phyloP scores from a whole-genome alignment of 2,113 vertebrate genomes.

The Pithys albifrons region DNA sequence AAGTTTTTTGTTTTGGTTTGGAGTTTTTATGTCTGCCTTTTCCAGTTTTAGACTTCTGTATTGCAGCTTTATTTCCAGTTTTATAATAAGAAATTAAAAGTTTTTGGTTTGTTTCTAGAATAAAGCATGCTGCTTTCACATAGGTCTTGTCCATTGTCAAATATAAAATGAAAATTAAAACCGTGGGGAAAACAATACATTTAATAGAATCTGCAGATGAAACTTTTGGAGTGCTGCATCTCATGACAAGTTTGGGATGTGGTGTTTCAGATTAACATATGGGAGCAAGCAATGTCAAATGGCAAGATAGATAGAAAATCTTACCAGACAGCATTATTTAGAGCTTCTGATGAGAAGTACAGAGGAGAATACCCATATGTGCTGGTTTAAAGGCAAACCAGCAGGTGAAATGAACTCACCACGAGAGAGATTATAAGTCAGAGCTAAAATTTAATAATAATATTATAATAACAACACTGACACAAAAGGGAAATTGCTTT shows the following conservation, averaged over 20 bases:
- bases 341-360: background rate
- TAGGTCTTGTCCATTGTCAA: background rate
- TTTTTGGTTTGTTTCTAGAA: background rate
- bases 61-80: background rate
- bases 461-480: no score
- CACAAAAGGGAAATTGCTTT: no score
- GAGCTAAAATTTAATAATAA: no score
- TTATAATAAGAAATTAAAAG: background rate
- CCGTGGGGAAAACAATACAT: background rate
- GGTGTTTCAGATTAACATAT: background rate
- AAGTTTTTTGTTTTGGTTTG: background rate
- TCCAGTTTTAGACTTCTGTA: background rate
- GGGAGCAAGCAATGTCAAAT: background rate
- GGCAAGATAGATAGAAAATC: background rate
- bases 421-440: no score
- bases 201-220: background rate
- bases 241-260: background rate
- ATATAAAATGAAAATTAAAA: background rate
- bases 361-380: accelerated
- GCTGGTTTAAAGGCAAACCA: no score
- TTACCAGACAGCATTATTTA: background rate
- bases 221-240: background rate
- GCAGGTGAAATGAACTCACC: no score
- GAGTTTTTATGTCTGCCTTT: background rate
- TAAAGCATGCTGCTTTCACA: background rate